These are phyloP conservation scores for Eristalis arbustorum DNA, from an alignment of 2,888 invertebrate species.

Conservation along the genomic window DNA sequence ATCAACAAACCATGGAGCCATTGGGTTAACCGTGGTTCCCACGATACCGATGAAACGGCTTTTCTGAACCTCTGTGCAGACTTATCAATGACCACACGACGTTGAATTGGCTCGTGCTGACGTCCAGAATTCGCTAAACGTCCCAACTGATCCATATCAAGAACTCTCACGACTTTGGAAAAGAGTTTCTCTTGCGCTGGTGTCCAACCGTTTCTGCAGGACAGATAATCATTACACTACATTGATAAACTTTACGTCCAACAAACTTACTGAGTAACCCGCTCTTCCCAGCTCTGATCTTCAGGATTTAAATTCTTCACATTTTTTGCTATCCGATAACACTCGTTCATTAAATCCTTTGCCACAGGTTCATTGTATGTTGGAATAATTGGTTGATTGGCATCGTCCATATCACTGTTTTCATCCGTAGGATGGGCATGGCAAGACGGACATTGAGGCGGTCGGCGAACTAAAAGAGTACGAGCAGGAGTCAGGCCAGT, in stretches of 20 bases:
- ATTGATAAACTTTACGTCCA: background rate
- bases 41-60: slow-evolving; percentile 85
- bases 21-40: slow-evolving; percentile 87
- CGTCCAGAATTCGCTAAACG: slow-evolving; percentile 83
- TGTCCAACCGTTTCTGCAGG: slow-evolving; percentile 83
- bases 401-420: slow-evolving; percentile 81
- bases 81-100: slow-evolving; percentile 86
- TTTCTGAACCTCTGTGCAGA: slow-evolving; percentile 85
- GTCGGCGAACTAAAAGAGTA: slow-evolving; percentile 77
- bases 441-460: slow-evolving; percentile 79
- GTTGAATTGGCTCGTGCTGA: slow-evolving; percentile 85
- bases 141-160: slow-evolving; percentile 85
- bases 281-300: slow-evolving; percentile 86
- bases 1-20: slow-evolving; percentile 89
- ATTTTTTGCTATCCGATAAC: slow-evolving; percentile 84
- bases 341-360: slow-evolving; percentile 86
- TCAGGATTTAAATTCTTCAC: slow-evolving; percentile 82
- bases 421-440: slow-evolving; percentile 78
- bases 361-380: slow-evolving; percentile 84
- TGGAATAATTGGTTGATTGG: slow-evolving; percentile 79
- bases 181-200: slow-evolving; percentile 85
- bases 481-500: slow-evolving; percentile 77
- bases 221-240: background rate
- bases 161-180: slow-evolving; percentile 83
- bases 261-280: slow-evolving; percentile 82